Evolutionary conservation across 2,888 invertebrate genomes (phyloP), one percentile per base, ranked within the genome.

Genomic region (Sisyra nigra): DNA sequence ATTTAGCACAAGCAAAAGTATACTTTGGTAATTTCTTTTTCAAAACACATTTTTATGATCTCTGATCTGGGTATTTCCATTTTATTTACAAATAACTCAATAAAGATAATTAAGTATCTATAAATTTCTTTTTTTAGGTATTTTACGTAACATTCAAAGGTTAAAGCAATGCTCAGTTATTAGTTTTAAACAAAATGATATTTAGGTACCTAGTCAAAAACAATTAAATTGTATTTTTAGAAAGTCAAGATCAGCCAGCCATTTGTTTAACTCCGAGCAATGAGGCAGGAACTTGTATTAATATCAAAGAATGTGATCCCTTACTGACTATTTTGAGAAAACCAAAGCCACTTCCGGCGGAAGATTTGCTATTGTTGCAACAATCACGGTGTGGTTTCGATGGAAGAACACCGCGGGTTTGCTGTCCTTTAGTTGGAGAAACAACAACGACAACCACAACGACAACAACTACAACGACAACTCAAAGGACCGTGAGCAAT

Each of bases 321-420:
- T 19, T 42, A 13, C 14, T 42, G 7, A 8, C 10, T 13, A 2
- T 42, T 18, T 24, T 42, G 13, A 34, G 13, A 11, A 33, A 15
- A 13, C 19, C 11, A 7, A 24, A 36, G 3, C 18, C 19, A 11
- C 11, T 35, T 24, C 2, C 34, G 2, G 2, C 17, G 13, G 24
- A 6, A 1, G 45, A 51, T 8, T 47, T 56, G 1, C 48, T 54
- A 1, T 57, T 57, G 32, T 51, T 70, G 2, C 48, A 56, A 35
- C 52, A 55, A 5, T 62, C 63, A 0, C 57, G 61, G 10, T 71
- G 71, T 46, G 69, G 68, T 7, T 66, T 57, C 47, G 60, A 63
- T 1, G 63, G 62, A 2, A 48, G 42, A 6, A 10, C 17, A 15
- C 66, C 68, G 0, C 59, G 59, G 48, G 65, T 70, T 9, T 65